Base-by-base conservation (phyloP, 2,888 invertebrate species). In the Entomobrya multifasciata region DNA sequence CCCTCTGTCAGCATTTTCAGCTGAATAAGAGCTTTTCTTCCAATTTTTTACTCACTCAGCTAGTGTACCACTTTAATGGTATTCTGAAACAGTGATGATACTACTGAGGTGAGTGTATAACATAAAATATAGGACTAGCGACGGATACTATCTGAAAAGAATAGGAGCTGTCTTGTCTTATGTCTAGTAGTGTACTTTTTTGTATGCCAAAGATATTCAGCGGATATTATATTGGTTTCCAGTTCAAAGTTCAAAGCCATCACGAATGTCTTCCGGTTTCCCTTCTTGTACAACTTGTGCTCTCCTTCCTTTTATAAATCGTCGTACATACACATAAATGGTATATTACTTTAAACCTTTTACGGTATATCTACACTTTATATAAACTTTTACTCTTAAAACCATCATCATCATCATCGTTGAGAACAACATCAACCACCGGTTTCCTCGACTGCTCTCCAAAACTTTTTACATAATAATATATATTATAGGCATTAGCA, bases 181-280 rank as follows among this genome's bases (percentile, higher is more conserved):
- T n/a, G n/a, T n/a, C n/a, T n/a, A n/a, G 27, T 20, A 25, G 47
- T 62, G 15, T 44, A 44, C 13, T 47, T 30, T 79, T 65, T 65
- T 27, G 52, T 79, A 65, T 79, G 65, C 79, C 36, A 36, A 65
- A 49, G 65, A 62, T 79, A 65, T n/a, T 36, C 47, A 80, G 65
- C 86, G 86, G 86, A 86, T 86, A 86, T 86, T 86, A 86, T 86
- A 86, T 86, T 86, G 86, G 86, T 86, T 87, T 87, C 80, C 87
- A 87, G 84, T 84, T 87, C 87, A 87, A 87, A 87, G 87, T 87
- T 84, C 84, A 87, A 87, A 79, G 80, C 85, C 87, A 87, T 87
- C 76, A 79, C 86, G 65, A 80, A 86, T 86, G 86, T 86, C 86
- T 86, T 86, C 74, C 79, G 80, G 86, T 86, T 86, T 86, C 72